A percentile compares a stretch with the other conserved stretches of the same genome.
These are phyloP conservation scores for Triops longicaudatus DNA, from an alignment of 1,140 invertebrate genomes.

Conservation along the genomic window DNA sequence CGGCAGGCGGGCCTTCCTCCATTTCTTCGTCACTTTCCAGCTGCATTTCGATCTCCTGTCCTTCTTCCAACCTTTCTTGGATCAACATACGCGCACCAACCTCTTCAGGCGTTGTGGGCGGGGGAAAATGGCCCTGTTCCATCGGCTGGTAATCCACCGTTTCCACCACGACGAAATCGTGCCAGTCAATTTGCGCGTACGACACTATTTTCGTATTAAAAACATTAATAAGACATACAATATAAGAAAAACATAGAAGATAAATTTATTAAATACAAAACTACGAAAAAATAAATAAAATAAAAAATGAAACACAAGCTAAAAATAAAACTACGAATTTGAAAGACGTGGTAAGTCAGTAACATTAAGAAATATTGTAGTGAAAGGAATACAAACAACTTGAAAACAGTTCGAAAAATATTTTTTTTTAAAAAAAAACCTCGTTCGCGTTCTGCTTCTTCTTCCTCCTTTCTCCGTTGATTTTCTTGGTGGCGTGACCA, in stretches of 20 bases:
- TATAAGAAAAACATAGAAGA: too few relatives aligned
- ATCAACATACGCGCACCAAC: conserved; percentile 82
- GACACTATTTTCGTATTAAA: too few relatives aligned
- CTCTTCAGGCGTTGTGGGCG: conserved; percentile 92
- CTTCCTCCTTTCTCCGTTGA: conserved; percentile 84
- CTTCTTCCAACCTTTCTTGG: conserved; percentile 51
- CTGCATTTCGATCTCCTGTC: conserved; percentile 66
- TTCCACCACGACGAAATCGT: conserved; percentile 99
- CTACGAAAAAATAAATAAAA: too few relatives aligned
- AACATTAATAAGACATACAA: too few relatives aligned
- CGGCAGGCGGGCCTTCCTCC: conserved; percentile 38
- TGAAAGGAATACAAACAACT: conserved; percentile 25
- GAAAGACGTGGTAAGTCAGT: too few relatives aligned
- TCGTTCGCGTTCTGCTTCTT: conserved; percentile 80
- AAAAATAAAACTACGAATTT: too few relatives aligned
- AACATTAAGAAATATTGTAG: too few relatives aligned
- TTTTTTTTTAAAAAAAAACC: conserved; percentile 34
- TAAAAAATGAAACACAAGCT: too few relatives aligned
- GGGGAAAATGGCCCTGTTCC: conserved; percentile 90
- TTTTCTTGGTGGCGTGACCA: conserved; percentile 92
- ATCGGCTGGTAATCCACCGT: conserved; percentile 97
- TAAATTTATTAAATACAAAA: too few relatives aligned
- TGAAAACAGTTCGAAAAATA: too few relatives aligned
- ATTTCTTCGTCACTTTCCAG: conserved; percentile 63
- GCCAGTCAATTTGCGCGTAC: conserved; percentile 86